Evolutionary conservation across 2,797 vertebrate species (phyloP), one percentile per base, ranked within the genome.

Genomic region (Acipenser transmontanus): DNA sequence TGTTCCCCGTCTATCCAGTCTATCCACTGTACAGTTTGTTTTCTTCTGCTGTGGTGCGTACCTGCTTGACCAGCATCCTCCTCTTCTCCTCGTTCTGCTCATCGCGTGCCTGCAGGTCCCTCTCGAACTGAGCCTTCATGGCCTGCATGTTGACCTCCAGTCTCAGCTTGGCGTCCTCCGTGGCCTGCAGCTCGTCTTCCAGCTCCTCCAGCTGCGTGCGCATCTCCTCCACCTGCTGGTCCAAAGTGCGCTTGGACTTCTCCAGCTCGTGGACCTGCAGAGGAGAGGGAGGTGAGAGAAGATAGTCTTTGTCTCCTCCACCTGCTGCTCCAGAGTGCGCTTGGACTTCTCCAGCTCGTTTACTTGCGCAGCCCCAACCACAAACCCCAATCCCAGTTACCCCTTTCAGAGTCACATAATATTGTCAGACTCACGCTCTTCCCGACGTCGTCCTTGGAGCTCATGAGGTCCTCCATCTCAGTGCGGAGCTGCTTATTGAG

Each of bases 71-170:
- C 69, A 93, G 84, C 72, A 88, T 80, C 61, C 91, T 83, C 71
- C 89, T 92, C 68, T 93, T 91, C 61, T 92, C 90, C 65, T 91
- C 91, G 0, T 88, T 91, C 80, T 91, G 89, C 34, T 99, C 97
- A 0, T 99, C 97, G 70, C 93, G 86, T 76, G 84, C 86, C 72
- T 93, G 95, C 69, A 99, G 82, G 76, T 99, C 97, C 69, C 97
- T 76, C 65, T 99, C 97, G 60, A 93, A 95, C 87, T 99, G 97
- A 12, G 96, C 93, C 77, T 97, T 98, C 92, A 95, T 90, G 68
- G 97, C 97, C 86, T 99, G 97, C 93, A 98, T 94, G 87, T 98
- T 99, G 77, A 99, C 97, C 79, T 99, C 97, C 82, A 99, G 81
- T 12, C 96, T 93, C 47, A 99, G 89, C 57, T 99, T 99, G 72